Percentiles rank a stretch among this genome's conserved stretches.
phyloP scores from a whole-genome alignment of 1,140 invertebrate species.

The Brachionus koreanus region DNA sequence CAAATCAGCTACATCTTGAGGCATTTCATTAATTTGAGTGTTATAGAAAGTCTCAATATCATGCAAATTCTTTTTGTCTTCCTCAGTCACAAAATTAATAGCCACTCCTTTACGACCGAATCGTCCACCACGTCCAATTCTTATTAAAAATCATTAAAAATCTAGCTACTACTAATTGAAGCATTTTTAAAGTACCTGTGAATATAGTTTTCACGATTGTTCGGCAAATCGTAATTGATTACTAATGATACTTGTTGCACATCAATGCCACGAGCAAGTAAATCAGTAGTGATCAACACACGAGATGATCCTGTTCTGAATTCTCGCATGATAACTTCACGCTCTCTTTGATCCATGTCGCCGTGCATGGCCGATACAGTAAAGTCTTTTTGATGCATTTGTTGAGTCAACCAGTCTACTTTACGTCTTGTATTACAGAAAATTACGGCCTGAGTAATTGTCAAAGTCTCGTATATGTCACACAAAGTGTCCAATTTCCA shows the following conservation, averaged over 20 bases:
- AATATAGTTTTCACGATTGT: slow-evolving; percentile 96
- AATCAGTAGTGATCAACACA: slow-evolving; percentile 93
- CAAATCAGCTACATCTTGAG: slow-evolving; percentile 74
- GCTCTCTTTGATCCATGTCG: slow-evolving; percentile 96
- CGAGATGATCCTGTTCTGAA: slow-evolving; percentile 94
- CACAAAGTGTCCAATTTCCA: slow-evolving; percentile 89
- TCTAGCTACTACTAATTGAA: no score
- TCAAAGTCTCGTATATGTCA: slow-evolving; percentile 95
- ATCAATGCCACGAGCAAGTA: slow-evolving; percentile 94
- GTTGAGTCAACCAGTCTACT: slow-evolving; percentile 92
- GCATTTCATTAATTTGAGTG: slow-evolving; percentile 98
- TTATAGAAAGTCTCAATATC: slow-evolving; percentile 98
- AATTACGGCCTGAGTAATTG: slow-evolving; percentile 98
- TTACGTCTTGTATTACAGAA: slow-evolving; percentile 99
- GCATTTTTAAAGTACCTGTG: slow-evolving; percentile 62
- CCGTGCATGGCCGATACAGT: slow-evolving; percentile 98
- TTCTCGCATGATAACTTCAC: slow-evolving; percentile 96
- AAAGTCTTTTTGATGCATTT: slow-evolving; percentile 87
- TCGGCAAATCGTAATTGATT: slow-evolving; percentile 97
- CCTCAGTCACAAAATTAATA: slow-evolving; percentile 95
- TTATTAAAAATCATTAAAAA: slow-evolving; percentile 60
- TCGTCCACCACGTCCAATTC: slow-evolving; percentile 98
- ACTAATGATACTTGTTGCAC: slow-evolving; percentile 97
- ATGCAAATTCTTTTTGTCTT: slow-evolving; percentile 84
- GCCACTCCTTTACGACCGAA: slow-evolving; percentile 99